Conservation (phyloP, 2,888 invertebrate genomes). For the Drosophila picticornis region DNA sequence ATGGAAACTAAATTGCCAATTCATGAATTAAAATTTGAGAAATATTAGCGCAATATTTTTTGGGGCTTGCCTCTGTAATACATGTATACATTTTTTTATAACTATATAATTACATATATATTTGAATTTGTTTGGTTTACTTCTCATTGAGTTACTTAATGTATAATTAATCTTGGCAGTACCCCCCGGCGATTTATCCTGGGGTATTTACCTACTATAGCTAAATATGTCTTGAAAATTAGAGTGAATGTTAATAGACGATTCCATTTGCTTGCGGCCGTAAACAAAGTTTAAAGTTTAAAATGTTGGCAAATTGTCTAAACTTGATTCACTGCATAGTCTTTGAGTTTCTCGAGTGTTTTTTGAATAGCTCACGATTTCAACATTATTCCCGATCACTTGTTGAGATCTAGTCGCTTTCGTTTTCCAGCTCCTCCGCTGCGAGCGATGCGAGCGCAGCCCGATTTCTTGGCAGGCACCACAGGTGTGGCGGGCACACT, state of each 20-base stretch:
- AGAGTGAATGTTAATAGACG: background rate
- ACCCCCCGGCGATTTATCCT: background rate
- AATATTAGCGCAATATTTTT: slow-evolving; percentile 1
- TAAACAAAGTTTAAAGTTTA: slow-evolving; percentile 12
- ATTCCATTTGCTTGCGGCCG: background rate
- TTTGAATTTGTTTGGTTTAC: slow-evolving; percentile 3
- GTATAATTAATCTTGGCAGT: background rate
- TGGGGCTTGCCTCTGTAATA: background rate
- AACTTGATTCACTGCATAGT: slow-evolving; percentile 48
- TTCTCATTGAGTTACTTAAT: slow-evolving; percentile 13
- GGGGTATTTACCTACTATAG: background rate
- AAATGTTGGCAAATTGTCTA: slow-evolving; percentile 19
- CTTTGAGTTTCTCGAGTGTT: slow-evolving; percentile 66
- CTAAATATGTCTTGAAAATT: slow-evolving; percentile 1
- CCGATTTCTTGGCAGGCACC: slow-evolving; percentile 39
- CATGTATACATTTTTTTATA: background rate
- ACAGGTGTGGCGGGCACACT: slow-evolving; percentile 64
- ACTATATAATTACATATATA: background rate
- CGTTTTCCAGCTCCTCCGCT: slow-evolving; percentile 55
- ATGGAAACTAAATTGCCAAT: slow-evolving; percentile 7
- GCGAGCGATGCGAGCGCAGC: slow-evolving; percentile 49
- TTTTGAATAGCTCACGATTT: slow-evolving; percentile 40
- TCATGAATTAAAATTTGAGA: slow-evolving; percentile 1
- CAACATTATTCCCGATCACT: slow-evolving; percentile 34
- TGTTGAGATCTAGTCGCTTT: slow-evolving; percentile 64